These are phyloP conservation scores for Clarias gariepinus DNA, from an alignment of 2,113 vertebrate genomes.

Conservation along the genomic window DNA sequence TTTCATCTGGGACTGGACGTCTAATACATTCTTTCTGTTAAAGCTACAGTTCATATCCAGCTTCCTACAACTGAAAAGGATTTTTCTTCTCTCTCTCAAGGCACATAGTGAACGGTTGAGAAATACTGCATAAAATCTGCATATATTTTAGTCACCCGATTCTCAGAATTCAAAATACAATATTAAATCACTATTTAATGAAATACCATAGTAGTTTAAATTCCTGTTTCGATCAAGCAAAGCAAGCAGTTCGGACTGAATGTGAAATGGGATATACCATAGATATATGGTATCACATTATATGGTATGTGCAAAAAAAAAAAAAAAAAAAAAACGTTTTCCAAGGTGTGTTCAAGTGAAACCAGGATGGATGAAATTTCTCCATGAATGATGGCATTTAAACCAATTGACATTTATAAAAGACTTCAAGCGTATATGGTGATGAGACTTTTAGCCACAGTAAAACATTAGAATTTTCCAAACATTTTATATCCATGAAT, in stretches of 20 bases:
- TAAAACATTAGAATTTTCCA: too few relatives aligned
- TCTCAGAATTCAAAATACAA: neutral
- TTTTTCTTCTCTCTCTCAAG: constrained; percentile 3
- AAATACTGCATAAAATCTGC: constrained; percentile 15
- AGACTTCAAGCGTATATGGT: too few relatives aligned
- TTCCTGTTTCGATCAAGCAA: neutral
- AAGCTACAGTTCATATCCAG: constrained; percentile 47
- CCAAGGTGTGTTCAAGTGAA: too few relatives aligned
- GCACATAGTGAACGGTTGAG: constrained; percentile 32
- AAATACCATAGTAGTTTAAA: neutral
- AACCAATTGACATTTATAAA: too few relatives aligned
- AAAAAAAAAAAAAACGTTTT: too few relatives aligned
- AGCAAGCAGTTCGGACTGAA: neutral
- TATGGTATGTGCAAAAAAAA: too few relatives aligned
- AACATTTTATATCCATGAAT: too few relatives aligned
- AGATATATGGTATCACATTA: too few relatives aligned
- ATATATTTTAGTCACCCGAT: neutral
- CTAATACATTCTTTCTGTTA: neutral
- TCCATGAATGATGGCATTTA: too few relatives aligned
- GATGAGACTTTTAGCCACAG: too few relatives aligned
- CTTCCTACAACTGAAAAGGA: constrained; percentile 57
- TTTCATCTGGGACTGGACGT: neutral
- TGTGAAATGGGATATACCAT: neutral
- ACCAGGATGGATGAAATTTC: too few relatives aligned
- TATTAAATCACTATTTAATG: neutral